Evolutionary conservation across 2,888 invertebrate genomes (phyloP).

Genomic region (Physocephala rufipes): DNA sequence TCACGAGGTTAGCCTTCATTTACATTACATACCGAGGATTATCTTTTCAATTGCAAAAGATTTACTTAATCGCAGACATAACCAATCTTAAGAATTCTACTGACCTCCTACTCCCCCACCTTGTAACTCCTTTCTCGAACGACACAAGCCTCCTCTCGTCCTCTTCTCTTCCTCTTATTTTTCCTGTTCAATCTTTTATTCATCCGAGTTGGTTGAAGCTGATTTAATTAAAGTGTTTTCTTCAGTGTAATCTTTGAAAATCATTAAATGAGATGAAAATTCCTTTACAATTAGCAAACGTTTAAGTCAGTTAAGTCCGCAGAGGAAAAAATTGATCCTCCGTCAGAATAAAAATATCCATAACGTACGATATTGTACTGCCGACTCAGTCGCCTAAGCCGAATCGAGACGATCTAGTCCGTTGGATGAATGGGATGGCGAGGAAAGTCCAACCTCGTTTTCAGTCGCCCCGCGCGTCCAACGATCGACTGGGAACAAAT

Average conservation of each 20-base stretch:
- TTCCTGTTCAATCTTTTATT: neutral
- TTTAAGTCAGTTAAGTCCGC: conserved; percentile 15
- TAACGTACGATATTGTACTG: neutral
- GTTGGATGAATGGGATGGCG: neutral
- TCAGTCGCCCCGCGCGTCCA: neutral
- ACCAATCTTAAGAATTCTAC: neutral
- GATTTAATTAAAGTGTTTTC: neutral
- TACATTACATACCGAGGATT: no score
- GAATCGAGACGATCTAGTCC: neutral
- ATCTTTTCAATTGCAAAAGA: no score
- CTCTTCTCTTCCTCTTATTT: neutral
- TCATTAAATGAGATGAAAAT: neutral
- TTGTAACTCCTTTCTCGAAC: neutral
- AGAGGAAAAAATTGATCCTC: neutral
- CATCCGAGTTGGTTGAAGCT: neutral
- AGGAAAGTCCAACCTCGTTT: neutral
- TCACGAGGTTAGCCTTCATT: no score
- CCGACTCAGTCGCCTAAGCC: neutral
- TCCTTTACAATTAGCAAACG: conserved; percentile 5
- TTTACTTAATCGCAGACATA: no score
- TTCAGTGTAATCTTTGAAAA: neutral
- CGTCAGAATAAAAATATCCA: neutral
- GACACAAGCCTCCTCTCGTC: neutral
- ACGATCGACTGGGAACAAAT: neutral
- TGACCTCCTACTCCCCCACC: neutral